Base-by-base conservation (phyloP, 2,888 invertebrate species). In the Acanthoscelides obtectus region DNA sequence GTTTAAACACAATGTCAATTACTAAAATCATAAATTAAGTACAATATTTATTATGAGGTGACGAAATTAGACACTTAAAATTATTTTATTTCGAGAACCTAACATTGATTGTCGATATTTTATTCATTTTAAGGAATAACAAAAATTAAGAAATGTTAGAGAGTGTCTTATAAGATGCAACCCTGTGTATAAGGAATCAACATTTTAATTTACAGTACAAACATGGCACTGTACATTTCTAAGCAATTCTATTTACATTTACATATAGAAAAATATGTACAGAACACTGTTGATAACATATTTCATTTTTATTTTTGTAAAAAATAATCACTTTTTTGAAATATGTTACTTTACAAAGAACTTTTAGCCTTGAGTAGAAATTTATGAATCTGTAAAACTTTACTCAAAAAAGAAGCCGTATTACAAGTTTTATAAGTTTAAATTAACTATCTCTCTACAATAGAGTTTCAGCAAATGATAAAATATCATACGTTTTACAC, bases 211-310 rank as follows among this genome's bases (percentile, higher is more conserved):
- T 71, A 75, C 76, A 77, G 77, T 79, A 77, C 77, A 80, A 78
- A 77, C 78, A 79, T 79, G 79, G 79, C 79, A 79, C 79, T 79
- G 79, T 45, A 45, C 45, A 45, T 45, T 45, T 45, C 45, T 45
- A 45, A 45, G 45, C 45, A 45, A 45, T 6, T 4, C 45, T 45
- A 45, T 45, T 45, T 45, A 45, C 45, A 45, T 45, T 45, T 45
- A 45, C 45, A 45, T 45, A 45, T 45, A 45, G 45, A 45, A 45
- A 45, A 45, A 45, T 45, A 45, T 45, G 45, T 45, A 45, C 45
- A 45, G 45, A 45, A 45, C 45, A 45, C 45, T 45, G 45, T 12
- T 45, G 45, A 45, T 45, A 45, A 45, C 45, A 45, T 45, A 45
- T 45, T 45, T 45, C 45, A 12, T 45, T 45, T 45, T 45, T 17